Conservation (phyloP, 2,113 vertebrate species). For the Upupa epops region DNA sequence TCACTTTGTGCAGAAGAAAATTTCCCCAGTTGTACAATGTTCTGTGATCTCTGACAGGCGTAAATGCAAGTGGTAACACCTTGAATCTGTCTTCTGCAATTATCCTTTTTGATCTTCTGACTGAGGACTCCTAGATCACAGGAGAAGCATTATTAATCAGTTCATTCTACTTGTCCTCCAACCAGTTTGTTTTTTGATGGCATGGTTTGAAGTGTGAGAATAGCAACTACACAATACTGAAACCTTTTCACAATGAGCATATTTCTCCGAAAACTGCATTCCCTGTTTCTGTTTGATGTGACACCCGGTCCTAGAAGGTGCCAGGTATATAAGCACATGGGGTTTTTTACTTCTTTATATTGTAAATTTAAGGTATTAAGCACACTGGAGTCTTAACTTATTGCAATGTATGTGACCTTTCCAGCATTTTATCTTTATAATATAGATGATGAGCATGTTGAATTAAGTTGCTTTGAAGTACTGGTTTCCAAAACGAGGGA, state of each 20-base stretch:
- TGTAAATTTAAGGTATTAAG: background rate
- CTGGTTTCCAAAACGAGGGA: background rate
- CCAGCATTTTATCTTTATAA: background rate
- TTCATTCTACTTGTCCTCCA: background rate
- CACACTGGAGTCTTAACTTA: background rate
- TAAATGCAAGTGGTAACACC: background rate
- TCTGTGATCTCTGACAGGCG: background rate
- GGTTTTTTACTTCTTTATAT: background rate
- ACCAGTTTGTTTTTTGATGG: background rate
- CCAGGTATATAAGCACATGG: background rate
- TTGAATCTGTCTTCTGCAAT: background rate
- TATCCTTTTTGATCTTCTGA: background rate
- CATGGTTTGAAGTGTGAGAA: background rate
- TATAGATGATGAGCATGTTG: background rate
- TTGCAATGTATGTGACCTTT: background rate
- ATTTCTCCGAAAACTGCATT: background rate
- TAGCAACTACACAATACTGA: background rate
- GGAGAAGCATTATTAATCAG: background rate
- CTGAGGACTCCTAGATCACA: background rate
- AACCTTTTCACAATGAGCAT: background rate
- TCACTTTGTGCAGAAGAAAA: background rate
- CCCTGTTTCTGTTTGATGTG: background rate
- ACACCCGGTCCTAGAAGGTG: background rate
- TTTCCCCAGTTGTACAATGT: background rate
- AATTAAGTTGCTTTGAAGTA: background rate